Conservation (phyloP, 2,888 invertebrate genomes). For the Pseudolycoriella hygida region DNA sequence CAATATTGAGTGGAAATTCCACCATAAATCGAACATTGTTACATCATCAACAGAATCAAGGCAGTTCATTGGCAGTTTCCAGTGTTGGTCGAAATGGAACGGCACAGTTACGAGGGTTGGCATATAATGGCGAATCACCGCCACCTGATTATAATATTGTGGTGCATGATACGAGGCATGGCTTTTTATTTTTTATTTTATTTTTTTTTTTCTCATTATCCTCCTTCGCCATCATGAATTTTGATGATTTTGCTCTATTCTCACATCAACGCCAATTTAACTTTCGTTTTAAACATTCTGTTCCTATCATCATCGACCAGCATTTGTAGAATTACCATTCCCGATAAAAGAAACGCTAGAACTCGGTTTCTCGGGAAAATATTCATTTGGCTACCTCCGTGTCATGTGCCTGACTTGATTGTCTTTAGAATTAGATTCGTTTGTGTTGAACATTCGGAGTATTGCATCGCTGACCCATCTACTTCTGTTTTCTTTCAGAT, state of each 20-base stretch:
- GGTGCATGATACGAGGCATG: conserved; percentile 34
- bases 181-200: conserved; percentile 16
- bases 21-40: conserved; percentile 27
- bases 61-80: background rate
- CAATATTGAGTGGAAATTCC: conserved; percentile 18
- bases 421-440: background rate
- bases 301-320: background rate
- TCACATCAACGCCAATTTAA: no score
- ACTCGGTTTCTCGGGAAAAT: background rate
- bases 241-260: background rate
- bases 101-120: conserved; percentile 20
- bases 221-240: background rate
- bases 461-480: background rate
- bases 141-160: conserved; percentile 31
- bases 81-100: conserved; percentile 9
- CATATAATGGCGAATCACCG: conserved; percentile 25
- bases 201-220: background rate
- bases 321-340: background rate
- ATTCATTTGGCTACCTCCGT: background rate
- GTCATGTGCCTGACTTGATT: no score
- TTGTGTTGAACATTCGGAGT: background rate
- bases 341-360: no score
- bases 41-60: conserved; percentile 25
- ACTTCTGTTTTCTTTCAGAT: background rate
- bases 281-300: background rate